Base-by-base conservation (phyloP, 1,140 invertebrate species). In the Ostrea edulis region DNA sequence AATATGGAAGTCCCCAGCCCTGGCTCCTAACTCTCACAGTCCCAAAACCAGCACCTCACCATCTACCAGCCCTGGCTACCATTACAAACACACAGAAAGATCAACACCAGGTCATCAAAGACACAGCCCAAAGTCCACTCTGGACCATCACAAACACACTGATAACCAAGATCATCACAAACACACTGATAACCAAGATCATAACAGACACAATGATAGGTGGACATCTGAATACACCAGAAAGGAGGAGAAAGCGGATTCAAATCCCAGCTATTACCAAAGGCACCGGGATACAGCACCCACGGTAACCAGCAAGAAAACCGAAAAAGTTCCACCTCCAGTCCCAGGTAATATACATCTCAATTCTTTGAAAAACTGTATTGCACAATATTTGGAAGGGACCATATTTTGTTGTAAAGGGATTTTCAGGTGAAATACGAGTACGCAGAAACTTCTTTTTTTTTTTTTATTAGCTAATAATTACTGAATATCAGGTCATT, bases 41-140 rank as follows among this genome's bases (percentile, higher is more conserved):
- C 68, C 68, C 68, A 77, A 77, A 77, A 77, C 68, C 68, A 77
- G 68, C 68, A 77, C 68, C 68, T 77, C 68, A 8, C 68, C 68
- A 35, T 22, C 68, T 14, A 77, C 68, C 68, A 77, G 68, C 29
- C 68, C 68, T 3, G 29, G 68, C 68, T 77, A 77, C 68, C 68
- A 35, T 35, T 14, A 25, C 25, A 77, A 25, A 77, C 68, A 77
- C 25, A 77, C 8, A 17, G 68, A 77, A 8, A 77, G 29, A 25
- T 35, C 25, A 77, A 25, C 68, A 29, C 68, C 25, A 14, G 29
- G 7, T 5, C 68, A 77, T 17, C 7, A 35, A 11, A 29, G 25
- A 77, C 68, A 58, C 55, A 14, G 20, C 55, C 14, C 14, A 58
- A 58, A 58, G 55, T 58, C 25, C 22, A 29, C 68, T 8, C 22